Evolutionary conservation across 2,888 invertebrate genomes (phyloP).

Genomic region (Frankliniella fusca): DNA sequence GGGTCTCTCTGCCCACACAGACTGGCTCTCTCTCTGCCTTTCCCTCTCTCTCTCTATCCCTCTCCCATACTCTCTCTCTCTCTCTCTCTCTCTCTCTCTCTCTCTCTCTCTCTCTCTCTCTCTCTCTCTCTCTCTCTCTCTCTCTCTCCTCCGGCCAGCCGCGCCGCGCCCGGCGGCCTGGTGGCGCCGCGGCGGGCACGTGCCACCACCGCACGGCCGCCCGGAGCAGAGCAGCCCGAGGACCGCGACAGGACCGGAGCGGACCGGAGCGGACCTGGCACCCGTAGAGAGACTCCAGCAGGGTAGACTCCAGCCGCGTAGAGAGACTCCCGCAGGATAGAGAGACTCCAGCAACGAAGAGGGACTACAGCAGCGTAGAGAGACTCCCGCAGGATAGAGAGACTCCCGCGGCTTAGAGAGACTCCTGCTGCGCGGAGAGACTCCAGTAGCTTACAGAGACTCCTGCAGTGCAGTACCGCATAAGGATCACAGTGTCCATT

Average conservation of each 20-base stretch:
- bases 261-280: not conserved
- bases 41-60: not conserved
- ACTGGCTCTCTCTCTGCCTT: not conserved
- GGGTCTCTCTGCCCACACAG: not conserved
- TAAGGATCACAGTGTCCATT: no score
- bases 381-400: no score
- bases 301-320: no score
- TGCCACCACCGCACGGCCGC: not conserved
- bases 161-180: not conserved
- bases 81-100: not conserved
- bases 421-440: no score
- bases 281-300: no score
- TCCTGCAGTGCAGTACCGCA: no score
- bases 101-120: not conserved
- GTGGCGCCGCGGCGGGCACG: conserved; percentile 2
- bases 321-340: no score
- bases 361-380: no score
- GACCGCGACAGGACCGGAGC: not conserved
- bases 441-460: no score
- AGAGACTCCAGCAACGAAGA: no score
- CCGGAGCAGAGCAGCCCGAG: not conserved
- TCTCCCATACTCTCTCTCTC: not conserved
- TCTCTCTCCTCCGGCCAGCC: not conserved
- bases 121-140: not conserved
- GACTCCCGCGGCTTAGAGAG: no score